Evolutionary conservation across 2,888 invertebrate species (phyloP).

Genomic region (Rapana venosa): DNA sequence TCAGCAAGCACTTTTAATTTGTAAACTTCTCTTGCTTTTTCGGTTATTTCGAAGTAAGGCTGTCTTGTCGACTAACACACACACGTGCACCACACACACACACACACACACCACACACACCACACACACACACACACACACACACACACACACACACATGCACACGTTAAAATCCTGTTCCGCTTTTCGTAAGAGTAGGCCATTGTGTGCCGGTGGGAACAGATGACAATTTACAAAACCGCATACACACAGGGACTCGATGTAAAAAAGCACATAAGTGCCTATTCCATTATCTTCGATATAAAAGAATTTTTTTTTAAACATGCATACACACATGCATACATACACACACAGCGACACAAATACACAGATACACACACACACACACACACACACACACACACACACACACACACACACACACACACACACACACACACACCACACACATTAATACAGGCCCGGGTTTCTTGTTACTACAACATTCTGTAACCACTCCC

Average conservation of each 20-base stretch:
- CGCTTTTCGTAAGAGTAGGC: neutral
- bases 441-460: neutral
- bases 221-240: neutral
- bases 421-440: neutral
- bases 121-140: neutral
- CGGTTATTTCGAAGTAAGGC: neutral
- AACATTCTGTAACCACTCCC: neutral
- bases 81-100: neutral
- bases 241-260: neutral
- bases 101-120: neutral
- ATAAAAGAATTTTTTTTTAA: neutral
- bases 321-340: neutral
- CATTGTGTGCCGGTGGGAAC: neutral
- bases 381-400: neutral
- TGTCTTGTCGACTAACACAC: neutral
- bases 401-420: neutral
- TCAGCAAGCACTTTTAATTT: neutral
- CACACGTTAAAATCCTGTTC: neutral
- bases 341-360: neutral
- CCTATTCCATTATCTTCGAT: neutral
- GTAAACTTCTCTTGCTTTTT: neutral
- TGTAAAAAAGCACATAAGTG: neutral
- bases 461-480: too few relatives aligned
- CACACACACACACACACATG: neutral
- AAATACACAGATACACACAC: neutral